These are phyloP conservation scores for human (Homo sapiens) DNA, from an alignment of 2,113 vertebrate species.

Conservation along the genomic window DNA sequence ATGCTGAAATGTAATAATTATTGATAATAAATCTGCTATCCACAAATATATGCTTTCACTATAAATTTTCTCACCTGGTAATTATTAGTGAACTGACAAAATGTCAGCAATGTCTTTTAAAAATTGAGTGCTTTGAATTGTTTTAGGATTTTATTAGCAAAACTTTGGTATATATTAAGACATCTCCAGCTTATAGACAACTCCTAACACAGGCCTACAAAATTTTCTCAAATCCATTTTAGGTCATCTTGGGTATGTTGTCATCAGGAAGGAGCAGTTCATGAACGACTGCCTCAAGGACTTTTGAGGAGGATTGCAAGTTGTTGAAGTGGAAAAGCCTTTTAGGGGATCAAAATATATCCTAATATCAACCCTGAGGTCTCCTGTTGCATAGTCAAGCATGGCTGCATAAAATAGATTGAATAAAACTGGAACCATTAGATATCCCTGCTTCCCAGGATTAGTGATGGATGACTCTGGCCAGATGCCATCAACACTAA, in stretches of 20 bases:
- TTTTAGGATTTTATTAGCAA: not conserved
- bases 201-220: not conserved
- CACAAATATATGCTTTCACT: not conserved
- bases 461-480: constrained; percentile 65
- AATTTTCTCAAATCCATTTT: constrained; percentile 57
- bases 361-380: constrained; percentile 76
- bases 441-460: constrained; percentile 52
- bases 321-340: constrained; percentile 70
- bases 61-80: not conserved
- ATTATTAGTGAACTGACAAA: constrained; percentile 9
- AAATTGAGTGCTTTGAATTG: not conserved
- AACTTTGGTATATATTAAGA: not conserved
- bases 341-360: constrained; percentile 74
- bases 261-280: constrained; percentile 65
- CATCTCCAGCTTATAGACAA: not conserved
- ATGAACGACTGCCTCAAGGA: constrained; percentile 75
- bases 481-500: constrained; percentile 63
- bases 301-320: constrained; percentile 75
- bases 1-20: not conserved
- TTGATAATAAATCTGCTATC: not conserved
- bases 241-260: constrained; percentile 42
- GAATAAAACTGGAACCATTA: constrained; percentile 72
- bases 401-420: constrained; percentile 80
- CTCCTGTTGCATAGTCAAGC: constrained; percentile 77
- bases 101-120: not conserved